A percentile compares a stretch with the other conserved stretches of the same genome.
Evolutionary conservation across 2,797 vertebrate species (phyloP).

Genomic region (Myotis daubentonii): DNA sequence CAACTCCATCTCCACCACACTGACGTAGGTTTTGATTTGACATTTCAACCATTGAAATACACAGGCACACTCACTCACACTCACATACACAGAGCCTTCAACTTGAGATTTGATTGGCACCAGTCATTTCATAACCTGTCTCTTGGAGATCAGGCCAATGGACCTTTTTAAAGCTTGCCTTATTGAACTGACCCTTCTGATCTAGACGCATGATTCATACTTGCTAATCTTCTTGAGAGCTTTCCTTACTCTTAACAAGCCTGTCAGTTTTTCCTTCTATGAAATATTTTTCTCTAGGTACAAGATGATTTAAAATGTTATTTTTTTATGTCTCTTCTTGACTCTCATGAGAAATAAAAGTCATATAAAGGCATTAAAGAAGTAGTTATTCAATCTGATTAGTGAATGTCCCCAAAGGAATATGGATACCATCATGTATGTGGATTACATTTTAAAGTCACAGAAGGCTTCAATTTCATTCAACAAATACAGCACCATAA

Average conservation of each 20-base stretch:
- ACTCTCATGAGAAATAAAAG: constrained; percentile 49
- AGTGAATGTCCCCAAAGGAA: constrained; percentile 52
- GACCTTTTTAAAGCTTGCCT: constrained; percentile 80
- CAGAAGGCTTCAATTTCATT: background rate
- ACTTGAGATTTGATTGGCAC: constrained; percentile 82
- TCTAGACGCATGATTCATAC: constrained; percentile 59
- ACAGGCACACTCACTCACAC: constrained; percentile 64
- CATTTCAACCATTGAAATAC: constrained; percentile 73
- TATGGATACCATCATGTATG: background rate
- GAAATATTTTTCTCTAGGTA: constrained; percentile 71
- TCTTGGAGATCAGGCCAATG: constrained; percentile 72
- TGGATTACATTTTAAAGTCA: constrained; percentile 57
- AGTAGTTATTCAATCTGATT: constrained; percentile 65
- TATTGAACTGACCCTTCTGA: constrained; percentile 82
- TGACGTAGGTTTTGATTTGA: constrained; percentile 77
- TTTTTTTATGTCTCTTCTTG: constrained; percentile 70
- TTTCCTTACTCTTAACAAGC: constrained; percentile 56
- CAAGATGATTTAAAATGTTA: constrained; percentile 72
- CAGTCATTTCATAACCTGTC: constrained; percentile 82
- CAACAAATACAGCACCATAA: constrained; percentile 13
- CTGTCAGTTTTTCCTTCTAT: constrained; percentile 69
- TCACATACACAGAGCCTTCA: constrained; percentile 69
- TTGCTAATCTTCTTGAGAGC: constrained; percentile 58
- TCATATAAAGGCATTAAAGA: constrained; percentile 46
- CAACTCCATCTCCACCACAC: constrained; percentile 63